Conservation (phyloP, 1,140 invertebrate genomes). For the Homalodisca vitripennis region DNA sequence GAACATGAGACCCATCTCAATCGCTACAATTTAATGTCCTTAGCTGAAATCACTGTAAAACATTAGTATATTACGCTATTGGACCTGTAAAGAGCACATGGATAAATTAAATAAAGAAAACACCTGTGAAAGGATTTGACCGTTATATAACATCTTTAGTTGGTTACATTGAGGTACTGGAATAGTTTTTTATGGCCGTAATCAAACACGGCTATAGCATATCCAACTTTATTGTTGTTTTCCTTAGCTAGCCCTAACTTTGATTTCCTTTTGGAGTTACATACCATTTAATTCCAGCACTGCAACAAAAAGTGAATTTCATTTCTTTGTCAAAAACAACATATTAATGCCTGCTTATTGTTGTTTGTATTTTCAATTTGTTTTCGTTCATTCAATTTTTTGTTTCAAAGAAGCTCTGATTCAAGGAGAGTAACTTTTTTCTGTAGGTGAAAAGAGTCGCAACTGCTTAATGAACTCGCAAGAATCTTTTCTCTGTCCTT, state of each 20-base stretch:
- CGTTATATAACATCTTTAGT: too few species aligned
- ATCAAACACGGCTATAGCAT: slow-evolving; percentile 30
- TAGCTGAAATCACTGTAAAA: too few species aligned
- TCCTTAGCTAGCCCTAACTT: background rate
- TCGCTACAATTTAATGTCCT: too few species aligned
- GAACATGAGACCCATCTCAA: too few species aligned
- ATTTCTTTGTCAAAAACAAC: background rate
- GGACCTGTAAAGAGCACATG: slow-evolving; percentile 13
- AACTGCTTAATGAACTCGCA: slow-evolving; percentile 30
- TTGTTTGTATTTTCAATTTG: slow-evolving; percentile 18
- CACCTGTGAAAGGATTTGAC: slow-evolving; percentile 32
- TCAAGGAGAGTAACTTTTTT: slow-evolving; percentile 1
- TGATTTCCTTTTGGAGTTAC: slow-evolving; percentile 20
- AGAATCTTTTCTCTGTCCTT: too few species aligned
- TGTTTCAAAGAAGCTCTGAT: background rate
- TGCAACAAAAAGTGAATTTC: too few species aligned
- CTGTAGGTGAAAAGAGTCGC: background rate
- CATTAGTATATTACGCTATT: too few species aligned
- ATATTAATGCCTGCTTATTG: background rate
- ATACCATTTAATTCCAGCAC: slow-evolving; percentile 34
- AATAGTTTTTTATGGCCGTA: slow-evolving; percentile 31
- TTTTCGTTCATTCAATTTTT: slow-evolving; percentile 25
- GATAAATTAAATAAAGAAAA: slow-evolving; percentile 33
- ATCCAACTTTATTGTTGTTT: slow-evolving; percentile 9
- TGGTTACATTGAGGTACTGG: slow-evolving; percentile 29